A percentile compares a stretch with the other conserved stretches of the same genome.
Conservation (phyloP, 2,113 vertebrate species). For the Festucalex cinctus region DNA sequence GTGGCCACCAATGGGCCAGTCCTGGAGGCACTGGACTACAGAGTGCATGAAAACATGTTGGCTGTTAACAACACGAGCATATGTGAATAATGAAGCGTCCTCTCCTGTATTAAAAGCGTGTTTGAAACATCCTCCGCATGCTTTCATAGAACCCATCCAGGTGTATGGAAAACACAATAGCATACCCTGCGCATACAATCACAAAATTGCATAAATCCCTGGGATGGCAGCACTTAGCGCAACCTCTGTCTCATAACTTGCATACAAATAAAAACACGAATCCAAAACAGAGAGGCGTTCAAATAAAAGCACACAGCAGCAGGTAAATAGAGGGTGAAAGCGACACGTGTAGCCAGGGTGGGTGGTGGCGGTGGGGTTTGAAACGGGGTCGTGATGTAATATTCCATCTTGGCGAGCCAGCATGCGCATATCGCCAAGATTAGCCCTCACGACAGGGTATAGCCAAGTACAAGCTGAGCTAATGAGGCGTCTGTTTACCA, state of each 20-base stretch:
- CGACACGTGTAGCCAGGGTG: neutral
- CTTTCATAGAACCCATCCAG: neutral
- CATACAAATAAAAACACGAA: neutral
- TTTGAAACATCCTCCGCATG: conserved; percentile 2
- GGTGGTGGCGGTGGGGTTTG: too few relatives aligned
- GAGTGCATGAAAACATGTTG: too few relatives aligned
- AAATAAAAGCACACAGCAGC: neutral
- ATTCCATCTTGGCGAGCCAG: neutral
- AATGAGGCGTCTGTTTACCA: conserved; percentile 32
- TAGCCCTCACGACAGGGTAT: neutral
- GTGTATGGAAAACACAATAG: neutral
- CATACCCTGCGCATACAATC: neutral
- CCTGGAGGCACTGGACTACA: too few relatives aligned
- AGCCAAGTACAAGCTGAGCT: conserved; percentile 1
- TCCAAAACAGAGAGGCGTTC: neutral
- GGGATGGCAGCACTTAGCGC: conserved; percentile 1
- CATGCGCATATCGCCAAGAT: neutral
- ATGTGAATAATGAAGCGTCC: too few relatives aligned
- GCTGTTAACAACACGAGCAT: too few relatives aligned
- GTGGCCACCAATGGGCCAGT: too few relatives aligned
- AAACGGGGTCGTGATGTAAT: neutral
- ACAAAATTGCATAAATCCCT: neutral
- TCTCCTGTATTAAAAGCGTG: neutral
- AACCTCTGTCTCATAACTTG: neutral
- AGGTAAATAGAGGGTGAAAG: neutral